These are phyloP conservation scores for Calliopsis andreniformis DNA, from an alignment of 1,140 invertebrate species.

Conservation along the genomic window DNA sequence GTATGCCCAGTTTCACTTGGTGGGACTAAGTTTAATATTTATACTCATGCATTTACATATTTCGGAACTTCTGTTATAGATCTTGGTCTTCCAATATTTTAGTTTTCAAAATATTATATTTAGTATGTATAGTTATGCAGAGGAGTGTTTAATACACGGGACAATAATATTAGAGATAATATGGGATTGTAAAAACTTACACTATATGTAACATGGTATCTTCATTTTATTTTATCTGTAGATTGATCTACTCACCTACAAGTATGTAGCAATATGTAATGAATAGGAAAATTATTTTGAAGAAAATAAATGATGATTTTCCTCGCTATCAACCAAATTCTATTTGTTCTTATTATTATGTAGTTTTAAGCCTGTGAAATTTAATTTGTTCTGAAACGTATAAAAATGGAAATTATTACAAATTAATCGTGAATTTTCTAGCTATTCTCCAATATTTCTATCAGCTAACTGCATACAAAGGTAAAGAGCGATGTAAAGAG, in stretches of 20 bases:
- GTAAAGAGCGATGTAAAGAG: conserved; percentile 62
- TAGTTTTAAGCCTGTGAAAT: conserved; percentile 52
- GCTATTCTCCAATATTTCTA: conserved; percentile 25
- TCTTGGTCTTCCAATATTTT: conserved; percentile 87
- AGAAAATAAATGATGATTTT: no score
- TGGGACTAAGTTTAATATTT: conserved; percentile 85
- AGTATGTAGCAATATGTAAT: no score
- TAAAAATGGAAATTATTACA: no score
- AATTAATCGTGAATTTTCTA: no score
- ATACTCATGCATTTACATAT: conserved; percentile 87
- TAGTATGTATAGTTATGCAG: not conserved
- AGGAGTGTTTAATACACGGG: not conserved
- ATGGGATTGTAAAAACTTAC: no score
- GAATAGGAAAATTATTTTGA: no score
- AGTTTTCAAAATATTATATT: no score
- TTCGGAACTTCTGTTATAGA: conserved; percentile 89
- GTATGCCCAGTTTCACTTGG: conserved; percentile 88
- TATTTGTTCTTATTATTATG: not conserved
- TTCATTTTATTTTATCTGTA: no score
- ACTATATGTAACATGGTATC: no score
- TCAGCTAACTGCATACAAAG: not conserved
- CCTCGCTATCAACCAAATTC: no score
- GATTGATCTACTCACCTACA: no score
- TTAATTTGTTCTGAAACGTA: conserved; percentile 65
- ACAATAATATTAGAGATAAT: no score